phyloP scores from a whole-genome alignment of 2,113 vertebrate species.

The Tringa solitaria region DNA sequence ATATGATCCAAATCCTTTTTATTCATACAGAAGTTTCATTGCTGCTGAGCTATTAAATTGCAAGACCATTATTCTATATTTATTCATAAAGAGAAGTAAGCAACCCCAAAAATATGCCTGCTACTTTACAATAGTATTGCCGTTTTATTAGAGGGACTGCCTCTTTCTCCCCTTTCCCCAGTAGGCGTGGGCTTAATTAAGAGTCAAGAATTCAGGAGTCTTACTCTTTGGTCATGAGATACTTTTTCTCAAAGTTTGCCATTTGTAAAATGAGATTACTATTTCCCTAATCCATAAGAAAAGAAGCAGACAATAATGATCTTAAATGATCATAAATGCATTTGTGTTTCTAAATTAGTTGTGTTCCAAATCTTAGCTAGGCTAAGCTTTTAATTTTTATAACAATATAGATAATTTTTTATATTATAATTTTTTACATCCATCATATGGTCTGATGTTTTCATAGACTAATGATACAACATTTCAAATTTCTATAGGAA shows the following conservation, averaged over 20 bases:
- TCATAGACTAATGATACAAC: background rate
- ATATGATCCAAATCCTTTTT: background rate
- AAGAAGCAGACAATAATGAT: background rate
- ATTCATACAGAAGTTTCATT: background rate
- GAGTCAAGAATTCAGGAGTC: background rate
- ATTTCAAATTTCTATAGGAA: background rate
- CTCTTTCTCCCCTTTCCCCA: background rate
- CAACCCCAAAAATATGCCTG: background rate
- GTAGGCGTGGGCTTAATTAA: background rate
- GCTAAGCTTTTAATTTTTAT: background rate
- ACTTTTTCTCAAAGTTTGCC: background rate
- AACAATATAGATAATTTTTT: background rate
- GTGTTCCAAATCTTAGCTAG: background rate
- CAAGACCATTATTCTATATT: background rate
- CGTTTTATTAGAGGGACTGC: background rate
- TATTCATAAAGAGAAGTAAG: background rate
- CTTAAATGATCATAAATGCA: background rate
- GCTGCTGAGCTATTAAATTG: background rate
- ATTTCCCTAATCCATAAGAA: background rate
- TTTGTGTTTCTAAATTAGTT: background rate
- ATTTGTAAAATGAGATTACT: background rate
- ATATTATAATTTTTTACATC: background rate
- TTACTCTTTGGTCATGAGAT: background rate
- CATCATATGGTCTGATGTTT: background rate
- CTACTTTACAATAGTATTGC: background rate